Conservation (phyloP, 1,140 invertebrate genomes). For the Diabrotica undecimpunctata region DNA sequence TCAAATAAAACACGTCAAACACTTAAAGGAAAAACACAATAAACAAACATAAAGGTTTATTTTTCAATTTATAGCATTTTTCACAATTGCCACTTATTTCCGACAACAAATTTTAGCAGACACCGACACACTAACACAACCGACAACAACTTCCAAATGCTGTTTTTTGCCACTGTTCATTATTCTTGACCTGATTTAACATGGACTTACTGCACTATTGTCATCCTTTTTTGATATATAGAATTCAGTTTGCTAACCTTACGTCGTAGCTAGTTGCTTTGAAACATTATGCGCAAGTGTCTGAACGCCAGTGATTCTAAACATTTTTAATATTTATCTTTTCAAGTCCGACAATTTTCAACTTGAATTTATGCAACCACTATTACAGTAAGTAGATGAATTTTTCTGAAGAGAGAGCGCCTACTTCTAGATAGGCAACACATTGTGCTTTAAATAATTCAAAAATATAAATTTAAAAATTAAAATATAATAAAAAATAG, state of each 20-base stretch:
- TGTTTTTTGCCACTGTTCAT: slow-evolving; percentile 22
- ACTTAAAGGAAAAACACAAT: slow-evolving; percentile 20
- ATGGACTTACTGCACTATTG: slow-evolving; percentile 1
- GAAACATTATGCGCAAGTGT: slow-evolving; percentile 21
- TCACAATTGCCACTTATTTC: slow-evolving; percentile 12
- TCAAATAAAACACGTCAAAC: slow-evolving; percentile 18
- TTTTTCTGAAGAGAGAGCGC: too few species aligned
- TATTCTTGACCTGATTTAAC: slow-evolving; percentile 19
- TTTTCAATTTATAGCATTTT: slow-evolving; percentile 12
- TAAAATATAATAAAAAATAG: background rate
- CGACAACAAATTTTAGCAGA: slow-evolving; percentile 18
- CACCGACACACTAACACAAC: slow-evolving; percentile 16
- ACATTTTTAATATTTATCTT: slow-evolving; percentile 18
- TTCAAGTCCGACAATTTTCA: background rate
- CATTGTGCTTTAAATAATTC: background rate
- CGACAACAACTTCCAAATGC: slow-evolving; percentile 23
- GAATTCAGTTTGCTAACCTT: background rate
- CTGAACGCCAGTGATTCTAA: slow-evolving; percentile 22
- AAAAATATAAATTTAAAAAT: background rate
- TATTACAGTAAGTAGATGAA: background rate
- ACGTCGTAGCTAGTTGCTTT: background rate
- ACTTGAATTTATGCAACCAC: background rate
- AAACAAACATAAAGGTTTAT: slow-evolving; percentile 15
- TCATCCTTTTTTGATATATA: slow-evolving; percentile 15
- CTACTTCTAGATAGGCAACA: background rate